These are phyloP conservation scores for Gracilinanus agilis DNA, from an alignment of 2,113 vertebrate genomes.

Conservation along the genomic window DNA sequence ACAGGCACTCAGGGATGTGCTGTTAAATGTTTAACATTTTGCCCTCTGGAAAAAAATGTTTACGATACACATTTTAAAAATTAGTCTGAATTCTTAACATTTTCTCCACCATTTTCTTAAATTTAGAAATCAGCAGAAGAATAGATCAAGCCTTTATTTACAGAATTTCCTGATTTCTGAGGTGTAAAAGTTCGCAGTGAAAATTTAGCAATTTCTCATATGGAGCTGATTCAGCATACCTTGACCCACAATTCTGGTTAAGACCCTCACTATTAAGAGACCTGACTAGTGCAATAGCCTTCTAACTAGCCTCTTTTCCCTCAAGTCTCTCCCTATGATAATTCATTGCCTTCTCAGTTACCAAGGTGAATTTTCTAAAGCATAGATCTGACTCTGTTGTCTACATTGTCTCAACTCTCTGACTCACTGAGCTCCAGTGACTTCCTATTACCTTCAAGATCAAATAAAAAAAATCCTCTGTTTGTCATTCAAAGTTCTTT, in stretches of 20 bases:
- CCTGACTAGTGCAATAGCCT: background rate
- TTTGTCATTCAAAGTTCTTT: background rate
- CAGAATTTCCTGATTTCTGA: background rate
- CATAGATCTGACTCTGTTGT: background rate
- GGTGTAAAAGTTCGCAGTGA: background rate
- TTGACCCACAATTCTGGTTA: background rate
- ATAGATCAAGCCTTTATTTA: background rate
- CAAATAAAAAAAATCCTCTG: background rate
- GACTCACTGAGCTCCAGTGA: background rate
- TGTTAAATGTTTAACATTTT: background rate
- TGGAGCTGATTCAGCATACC: background rate
- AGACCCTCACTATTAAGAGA: no score
- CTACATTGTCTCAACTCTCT: background rate
- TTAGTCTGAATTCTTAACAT: background rate
- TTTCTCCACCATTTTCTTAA: background rate
- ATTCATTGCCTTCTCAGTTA: background rate
- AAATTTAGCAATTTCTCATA: background rate
- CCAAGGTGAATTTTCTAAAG: background rate
- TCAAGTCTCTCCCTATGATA: background rate
- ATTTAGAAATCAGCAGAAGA: background rate
- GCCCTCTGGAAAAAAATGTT: background rate
- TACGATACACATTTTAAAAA: background rate
- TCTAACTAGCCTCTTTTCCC: background rate
- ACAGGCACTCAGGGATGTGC: background rate
- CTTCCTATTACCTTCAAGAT: background rate